A percentile compares a stretch with the other conserved stretches of the same genome.
Conservation (phyloP, 2,797 vertebrate genomes). For the Heterohyrax brucei region DNA sequence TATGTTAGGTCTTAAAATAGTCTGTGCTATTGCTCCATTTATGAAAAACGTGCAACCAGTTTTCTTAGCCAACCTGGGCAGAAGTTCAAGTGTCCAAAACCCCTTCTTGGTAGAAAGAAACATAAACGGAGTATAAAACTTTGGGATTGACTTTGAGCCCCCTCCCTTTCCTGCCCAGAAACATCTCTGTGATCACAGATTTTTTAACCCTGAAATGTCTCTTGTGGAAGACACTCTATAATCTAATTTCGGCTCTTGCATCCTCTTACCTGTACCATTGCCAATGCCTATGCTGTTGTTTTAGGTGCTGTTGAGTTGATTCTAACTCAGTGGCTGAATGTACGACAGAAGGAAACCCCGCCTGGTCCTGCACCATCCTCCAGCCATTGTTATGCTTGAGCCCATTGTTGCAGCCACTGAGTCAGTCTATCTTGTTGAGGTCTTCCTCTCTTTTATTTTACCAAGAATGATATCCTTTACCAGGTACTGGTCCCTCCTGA, state of each 20-base stretch:
- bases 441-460: no score
- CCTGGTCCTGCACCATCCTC: no score
- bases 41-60: conserved; percentile 68
- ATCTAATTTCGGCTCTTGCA: not conserved
- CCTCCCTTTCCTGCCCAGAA: conserved; percentile 48
- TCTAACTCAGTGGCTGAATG: no score
- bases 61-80: conserved; percentile 64
- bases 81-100: conserved; percentile 48
- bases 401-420: no score
- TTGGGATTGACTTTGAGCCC: not conserved
- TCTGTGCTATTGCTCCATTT: conserved; percentile 62
- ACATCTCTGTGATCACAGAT: not conserved
- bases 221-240: not conserved
- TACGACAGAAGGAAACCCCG: no score
- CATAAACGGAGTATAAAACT: not conserved
- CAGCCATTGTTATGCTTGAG: no score
- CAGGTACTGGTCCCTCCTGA: no score
- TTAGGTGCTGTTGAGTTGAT: no score
- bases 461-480: no score
- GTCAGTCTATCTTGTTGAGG: no score
- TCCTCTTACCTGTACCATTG: not conserved
- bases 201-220: conserved; percentile 28
- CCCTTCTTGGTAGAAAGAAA: conserved; percentile 24
- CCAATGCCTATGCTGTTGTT: no score
- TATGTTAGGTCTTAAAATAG: conserved; percentile 84